A percentile compares a stretch with the other conserved stretches of the same genome.
Evolutionary conservation across 2,797 vertebrate species (phyloP).

Genomic region (Taeniopygia guttata): DNA sequence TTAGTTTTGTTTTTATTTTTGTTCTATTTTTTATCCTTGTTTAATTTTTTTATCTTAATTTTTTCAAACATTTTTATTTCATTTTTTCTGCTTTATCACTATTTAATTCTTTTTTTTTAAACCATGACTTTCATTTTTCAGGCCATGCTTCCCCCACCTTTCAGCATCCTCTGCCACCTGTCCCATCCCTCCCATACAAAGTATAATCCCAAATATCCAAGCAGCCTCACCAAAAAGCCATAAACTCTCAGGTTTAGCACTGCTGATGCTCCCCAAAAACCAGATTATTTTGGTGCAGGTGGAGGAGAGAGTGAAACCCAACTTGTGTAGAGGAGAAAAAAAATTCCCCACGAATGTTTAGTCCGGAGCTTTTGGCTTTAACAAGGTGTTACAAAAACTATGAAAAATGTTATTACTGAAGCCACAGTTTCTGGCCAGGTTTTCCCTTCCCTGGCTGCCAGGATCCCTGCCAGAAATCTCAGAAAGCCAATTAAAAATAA

Average conservation of each 20-base stretch:
- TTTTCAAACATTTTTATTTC: neutral
- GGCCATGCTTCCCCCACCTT: neutral
- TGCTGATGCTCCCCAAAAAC: neutral
- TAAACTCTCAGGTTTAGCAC: neutral
- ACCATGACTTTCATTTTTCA: neutral
- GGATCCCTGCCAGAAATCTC: neutral
- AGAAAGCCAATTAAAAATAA: constrained; percentile 3
- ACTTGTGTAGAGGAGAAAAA: neutral
- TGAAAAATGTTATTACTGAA: neutral
- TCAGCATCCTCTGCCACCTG: neutral
- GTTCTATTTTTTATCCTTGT: too few species aligned
- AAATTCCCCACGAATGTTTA: neutral
- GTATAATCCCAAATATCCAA: neutral
- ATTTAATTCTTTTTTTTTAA: neutral
- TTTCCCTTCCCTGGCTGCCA: neutral
- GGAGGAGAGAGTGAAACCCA: neutral
- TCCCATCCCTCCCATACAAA: neutral
- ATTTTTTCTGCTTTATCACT: neutral
- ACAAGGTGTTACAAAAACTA: neutral
- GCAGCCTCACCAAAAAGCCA: neutral
- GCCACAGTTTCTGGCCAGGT: neutral
- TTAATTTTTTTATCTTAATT: neutral
- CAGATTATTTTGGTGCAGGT: neutral
- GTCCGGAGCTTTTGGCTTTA: neutral
- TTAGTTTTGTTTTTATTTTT: neutral